These are phyloP conservation scores for Eupithecia abbreviata DNA, from an alignment of 2,888 invertebrate genomes.

Conservation along the genomic window DNA sequence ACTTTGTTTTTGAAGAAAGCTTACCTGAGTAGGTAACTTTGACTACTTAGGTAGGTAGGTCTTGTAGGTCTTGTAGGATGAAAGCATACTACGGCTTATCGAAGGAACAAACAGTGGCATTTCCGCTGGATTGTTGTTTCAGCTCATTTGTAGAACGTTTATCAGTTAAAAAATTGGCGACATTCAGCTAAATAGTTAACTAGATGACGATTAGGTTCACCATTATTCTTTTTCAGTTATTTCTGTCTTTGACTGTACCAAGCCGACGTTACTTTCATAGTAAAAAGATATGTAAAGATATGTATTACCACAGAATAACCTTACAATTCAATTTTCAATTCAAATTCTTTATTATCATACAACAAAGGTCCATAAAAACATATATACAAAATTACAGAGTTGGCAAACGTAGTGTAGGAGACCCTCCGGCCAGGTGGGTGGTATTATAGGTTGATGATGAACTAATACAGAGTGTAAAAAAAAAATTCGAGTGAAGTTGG, in stretches of 20 bases:
- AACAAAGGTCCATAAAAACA: no score
- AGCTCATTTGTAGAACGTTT: background rate
- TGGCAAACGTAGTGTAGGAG: no score
- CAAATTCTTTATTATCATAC: no score
- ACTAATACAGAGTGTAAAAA: no score
- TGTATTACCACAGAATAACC: no score
- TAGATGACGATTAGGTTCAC: background rate
- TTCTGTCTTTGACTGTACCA: background rate
- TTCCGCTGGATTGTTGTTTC: background rate
- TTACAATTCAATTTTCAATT: no score
- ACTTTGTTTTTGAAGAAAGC: constrained; percentile 18
- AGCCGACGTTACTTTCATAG: background rate
- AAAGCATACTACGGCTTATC: background rate
- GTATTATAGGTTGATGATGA: no score
- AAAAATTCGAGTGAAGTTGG: no score
- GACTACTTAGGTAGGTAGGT: background rate
- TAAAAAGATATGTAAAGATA: no score
- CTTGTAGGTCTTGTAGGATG: no score
- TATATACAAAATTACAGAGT: no score
- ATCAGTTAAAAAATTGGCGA: background rate
- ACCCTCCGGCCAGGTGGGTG: no score
- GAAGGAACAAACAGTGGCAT: background rate
- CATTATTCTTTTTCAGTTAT: background rate
- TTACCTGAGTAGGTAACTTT: background rate
- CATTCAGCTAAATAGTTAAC: background rate